phyloP scores from a whole-genome alignment of 2,888 invertebrate genomes.

The Crocallis elinguaria region DNA sequence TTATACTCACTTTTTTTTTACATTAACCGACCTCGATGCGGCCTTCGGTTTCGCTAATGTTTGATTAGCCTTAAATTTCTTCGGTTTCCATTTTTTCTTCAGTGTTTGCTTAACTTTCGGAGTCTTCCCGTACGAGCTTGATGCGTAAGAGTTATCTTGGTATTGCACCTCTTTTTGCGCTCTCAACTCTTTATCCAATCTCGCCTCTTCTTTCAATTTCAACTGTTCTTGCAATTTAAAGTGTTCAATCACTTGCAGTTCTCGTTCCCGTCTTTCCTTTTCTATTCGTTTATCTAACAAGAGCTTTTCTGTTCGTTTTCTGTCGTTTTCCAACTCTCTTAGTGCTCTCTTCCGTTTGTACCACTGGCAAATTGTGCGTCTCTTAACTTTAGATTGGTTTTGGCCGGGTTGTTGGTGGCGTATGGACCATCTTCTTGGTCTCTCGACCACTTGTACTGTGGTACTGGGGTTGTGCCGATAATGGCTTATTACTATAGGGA shows the following conservation, averaged over 20 bases:
- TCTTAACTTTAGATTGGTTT: constrained; percentile 14
- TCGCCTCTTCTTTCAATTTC: too few relatives aligned
- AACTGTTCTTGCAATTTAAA: too few relatives aligned
- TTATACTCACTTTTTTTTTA: constrained; percentile 43
- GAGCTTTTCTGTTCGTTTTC: constrained; percentile 11
- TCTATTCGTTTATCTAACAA: constrained; percentile 10
- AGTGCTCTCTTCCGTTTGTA: constrained; percentile 40
- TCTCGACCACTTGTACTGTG: too few relatives aligned
- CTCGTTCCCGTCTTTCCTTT: constrained; percentile 16
- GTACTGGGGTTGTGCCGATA: constrained; percentile 30
- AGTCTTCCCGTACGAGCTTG: too few relatives aligned
- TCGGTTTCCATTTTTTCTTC: constrained; percentile 5
- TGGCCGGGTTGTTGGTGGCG: constrained; percentile 16
- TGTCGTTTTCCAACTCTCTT: constrained; percentile 33
- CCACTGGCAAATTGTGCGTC: constrained; percentile 41
- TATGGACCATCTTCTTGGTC: constrained; percentile 27
- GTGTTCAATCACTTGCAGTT: not conserved
- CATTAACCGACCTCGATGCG: constrained; percentile 29
- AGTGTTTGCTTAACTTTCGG: not conserved
- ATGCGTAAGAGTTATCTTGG: too few relatives aligned
- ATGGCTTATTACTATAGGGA: constrained; percentile 45
- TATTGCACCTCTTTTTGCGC: too few relatives aligned
- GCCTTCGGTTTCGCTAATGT: constrained; percentile 12
- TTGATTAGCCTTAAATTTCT: constrained; percentile 8
- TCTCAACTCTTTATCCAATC: too few relatives aligned